These are phyloP conservation scores for Pitangus sulphuratus DNA, from an alignment of 2,797 vertebrate species.

Conservation along the genomic window DNA sequence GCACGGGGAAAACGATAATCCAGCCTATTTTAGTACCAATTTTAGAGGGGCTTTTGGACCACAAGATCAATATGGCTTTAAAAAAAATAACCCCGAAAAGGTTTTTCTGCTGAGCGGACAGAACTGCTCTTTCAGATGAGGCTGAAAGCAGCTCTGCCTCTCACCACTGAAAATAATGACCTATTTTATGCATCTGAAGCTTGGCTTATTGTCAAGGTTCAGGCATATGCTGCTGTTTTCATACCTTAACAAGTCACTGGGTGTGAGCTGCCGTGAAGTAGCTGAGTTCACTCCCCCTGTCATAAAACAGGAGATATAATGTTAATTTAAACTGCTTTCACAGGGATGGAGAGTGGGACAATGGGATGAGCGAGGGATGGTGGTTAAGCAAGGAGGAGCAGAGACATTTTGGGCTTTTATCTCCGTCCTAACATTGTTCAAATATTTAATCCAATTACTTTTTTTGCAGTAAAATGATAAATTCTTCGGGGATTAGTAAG, in stretches of 20 bases:
- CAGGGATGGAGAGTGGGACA: neutral
- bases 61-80: neutral
- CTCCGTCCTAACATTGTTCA: neutral
- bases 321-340: neutral
- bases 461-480: neutral
- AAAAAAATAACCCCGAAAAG: neutral
- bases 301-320: neutral
- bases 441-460: neutral
- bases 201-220: neutral
- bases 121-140: neutral
- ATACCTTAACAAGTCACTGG: neutral
- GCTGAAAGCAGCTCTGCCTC: neutral
- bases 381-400: neutral
- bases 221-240: constrained; percentile 9
- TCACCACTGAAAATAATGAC: neutral
- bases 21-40: neutral
- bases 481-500: neutral
- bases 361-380: neutral
- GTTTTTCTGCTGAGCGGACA: neutral
- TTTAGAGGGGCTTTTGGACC: neutral
- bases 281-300: neutral
- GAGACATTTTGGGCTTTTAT: neutral
- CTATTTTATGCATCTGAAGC: neutral
- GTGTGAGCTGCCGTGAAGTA: neutral
- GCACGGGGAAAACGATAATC: neutral